Evolutionary conservation across 2,797 vertebrate species (phyloP), one percentile per base, ranked within the genome.

Genomic region (Eulemur coronatus): DNA sequence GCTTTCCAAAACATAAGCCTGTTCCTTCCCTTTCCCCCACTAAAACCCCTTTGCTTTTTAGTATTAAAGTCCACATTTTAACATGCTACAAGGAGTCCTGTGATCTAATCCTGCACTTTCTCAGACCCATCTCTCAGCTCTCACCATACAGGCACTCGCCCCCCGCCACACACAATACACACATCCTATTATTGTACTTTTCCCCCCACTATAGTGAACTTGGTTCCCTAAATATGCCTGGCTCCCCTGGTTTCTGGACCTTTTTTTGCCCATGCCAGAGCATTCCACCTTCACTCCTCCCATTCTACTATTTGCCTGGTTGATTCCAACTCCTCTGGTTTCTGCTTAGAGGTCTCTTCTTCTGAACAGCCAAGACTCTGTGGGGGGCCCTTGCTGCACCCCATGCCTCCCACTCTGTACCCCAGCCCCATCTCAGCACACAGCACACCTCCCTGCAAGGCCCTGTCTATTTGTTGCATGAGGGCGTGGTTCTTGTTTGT

Each of bases 11-110:
- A 28, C 15, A 5, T 4, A 41, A 7, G 30, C 61, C 46, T 52
- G 30, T 61, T 41, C 8, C 0, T 52, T 73, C 46, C 41, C 86
- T 73, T 57, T 15, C 14, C 26, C 20, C 65, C 7, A 33, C 41
- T 52, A 70, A 79, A 89, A 59, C 59, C 38, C 13, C 28, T 69
- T 55, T 69, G 57, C 24, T 84, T 85, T 90, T 87, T 41, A 95
- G 50, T 55, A 65, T 46, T 46, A 79, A 59, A 91, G 41, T 72
- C 35, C 33, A 48, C 52, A 76, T 35, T 82, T 92, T 38, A 81
- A 50, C 24, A 15, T 35, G 57, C 14, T 84, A 7, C 15, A 76
- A n/a, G 46, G 24, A 84, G 33, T 20, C 28, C n/a, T 30, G 4
- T 59, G 50, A 73, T n/a, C 57, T 79, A 46, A 61, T 17, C 3